Evolutionary conservation across 2,888 invertebrate species (phyloP).

Genomic region (Zonitis immaculata): DNA sequence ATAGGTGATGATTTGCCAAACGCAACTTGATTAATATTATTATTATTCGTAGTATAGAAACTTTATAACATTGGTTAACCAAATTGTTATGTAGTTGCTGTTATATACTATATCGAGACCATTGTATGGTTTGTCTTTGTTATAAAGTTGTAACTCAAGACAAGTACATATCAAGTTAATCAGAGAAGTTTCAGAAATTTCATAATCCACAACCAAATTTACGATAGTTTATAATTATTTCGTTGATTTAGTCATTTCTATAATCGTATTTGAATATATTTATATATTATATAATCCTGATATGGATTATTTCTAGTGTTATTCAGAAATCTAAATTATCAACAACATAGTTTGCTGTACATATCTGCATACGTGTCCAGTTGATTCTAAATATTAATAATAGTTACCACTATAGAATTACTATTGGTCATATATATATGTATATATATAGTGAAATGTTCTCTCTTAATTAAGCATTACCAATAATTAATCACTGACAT

Average conservation of each 20-base stretch:
- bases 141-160: not conserved
- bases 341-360: not conserved
- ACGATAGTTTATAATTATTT: not conserved
- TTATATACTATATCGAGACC: not conserved
- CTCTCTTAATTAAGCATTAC: constrained; percentile 35
- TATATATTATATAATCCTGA: no score
- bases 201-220: not conserved
- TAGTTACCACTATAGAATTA: constrained; percentile 1
- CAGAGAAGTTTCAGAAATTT: not conserved
- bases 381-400: constrained; percentile 7
- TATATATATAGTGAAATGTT: constrained; percentile 18
- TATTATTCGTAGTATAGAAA: not conserved
- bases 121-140: constrained; percentile 1
- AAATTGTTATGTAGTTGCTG: constrained; percentile 1
- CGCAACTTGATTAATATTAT: not conserved
- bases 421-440: constrained; percentile 6
- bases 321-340: not conserved
- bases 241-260: no score
- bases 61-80: not conserved
- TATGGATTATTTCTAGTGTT: not conserved
- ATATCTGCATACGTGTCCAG: constrained; percentile 1
- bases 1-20: not conserved
- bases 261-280: no score
- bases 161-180: not conserved
- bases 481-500: constrained; percentile 37